Conservation (phyloP, 2,888 invertebrate species). For the Perizoma affinitatum region DNA sequence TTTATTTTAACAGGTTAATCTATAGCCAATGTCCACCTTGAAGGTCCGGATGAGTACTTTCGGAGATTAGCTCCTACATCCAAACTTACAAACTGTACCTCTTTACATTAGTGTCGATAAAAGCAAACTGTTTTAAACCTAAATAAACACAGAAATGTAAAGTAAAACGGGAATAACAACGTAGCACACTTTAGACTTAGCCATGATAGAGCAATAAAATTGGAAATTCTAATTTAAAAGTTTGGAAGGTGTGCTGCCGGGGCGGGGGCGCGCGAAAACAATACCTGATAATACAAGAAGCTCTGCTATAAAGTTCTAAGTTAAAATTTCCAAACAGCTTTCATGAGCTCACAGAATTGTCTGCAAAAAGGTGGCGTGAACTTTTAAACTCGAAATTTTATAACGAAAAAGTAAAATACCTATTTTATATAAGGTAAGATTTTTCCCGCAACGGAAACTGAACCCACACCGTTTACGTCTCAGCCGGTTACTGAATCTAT, state of each 20-base stretch:
- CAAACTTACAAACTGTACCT: too few species aligned
- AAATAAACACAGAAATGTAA: slow-evolving; percentile 8
- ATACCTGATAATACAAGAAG: slow-evolving; percentile 38
- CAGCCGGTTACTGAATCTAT: too few species aligned
- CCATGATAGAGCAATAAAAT: slow-evolving; percentile 29
- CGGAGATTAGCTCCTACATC: too few species aligned
- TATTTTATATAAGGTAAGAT: not conserved
- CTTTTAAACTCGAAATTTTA: slow-evolving; percentile 34
- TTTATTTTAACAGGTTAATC: too few species aligned
- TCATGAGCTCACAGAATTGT: slow-evolving; percentile 30
- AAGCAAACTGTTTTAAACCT: not conserved
- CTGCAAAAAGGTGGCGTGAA: slow-evolving; percentile 33
- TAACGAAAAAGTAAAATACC: slow-evolving; percentile 26
- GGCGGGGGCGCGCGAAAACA: slow-evolving; percentile 29
- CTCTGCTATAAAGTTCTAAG: slow-evolving; percentile 35
- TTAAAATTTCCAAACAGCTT: slow-evolving; percentile 37
- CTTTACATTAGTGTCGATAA: too few species aligned
- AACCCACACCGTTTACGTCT: too few species aligned
- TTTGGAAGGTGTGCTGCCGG: slow-evolving; percentile 33
- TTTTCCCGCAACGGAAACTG: too few species aligned
- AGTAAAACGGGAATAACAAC: slow-evolving; percentile 11
- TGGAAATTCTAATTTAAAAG: slow-evolving; percentile 37
- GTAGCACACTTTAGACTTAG: slow-evolving; percentile 6
- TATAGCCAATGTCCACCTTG: too few species aligned
- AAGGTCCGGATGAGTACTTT: too few species aligned